phyloP scores from a whole-genome alignment of 1,140 invertebrate species.

The Belonocnema kinseyi region DNA sequence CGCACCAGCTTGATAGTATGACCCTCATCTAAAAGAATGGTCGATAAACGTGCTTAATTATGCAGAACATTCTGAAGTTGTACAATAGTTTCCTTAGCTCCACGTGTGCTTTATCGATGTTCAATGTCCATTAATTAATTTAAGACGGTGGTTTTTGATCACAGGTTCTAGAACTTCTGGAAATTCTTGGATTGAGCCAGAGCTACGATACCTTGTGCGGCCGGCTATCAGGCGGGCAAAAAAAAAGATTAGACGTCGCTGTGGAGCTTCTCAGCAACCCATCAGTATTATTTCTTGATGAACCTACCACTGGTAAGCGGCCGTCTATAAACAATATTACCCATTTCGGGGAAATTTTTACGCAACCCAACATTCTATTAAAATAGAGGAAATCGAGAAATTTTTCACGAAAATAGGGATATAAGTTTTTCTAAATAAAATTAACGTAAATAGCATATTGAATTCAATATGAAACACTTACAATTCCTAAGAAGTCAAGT shows the following conservation, averaged over 20 bases:
- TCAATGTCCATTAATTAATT: constrained; percentile 30
- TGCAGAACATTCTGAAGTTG: neutral
- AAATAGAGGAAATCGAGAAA: too few species aligned
- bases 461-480: too few species aligned
- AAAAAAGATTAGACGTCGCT: constrained; percentile 84
- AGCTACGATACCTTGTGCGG: constrained; percentile 78
- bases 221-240: constrained; percentile 83
- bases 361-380: neutral
- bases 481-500: too few species aligned
- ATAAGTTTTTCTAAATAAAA: too few species aligned
- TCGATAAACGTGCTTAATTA: constrained; percentile 22
- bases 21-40: neutral
- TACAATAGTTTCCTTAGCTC: neutral
- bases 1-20: constrained; percentile 1
- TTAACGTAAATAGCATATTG: too few species aligned
- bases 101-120: neutral
- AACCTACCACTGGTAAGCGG: constrained; percentile 82
- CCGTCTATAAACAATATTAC: neutral
- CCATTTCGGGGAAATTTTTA: neutral
- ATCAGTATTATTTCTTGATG: constrained; percentile 86
- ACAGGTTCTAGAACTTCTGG: constrained; percentile 78
- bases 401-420: too few species aligned
- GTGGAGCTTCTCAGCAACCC: constrained; percentile 83
- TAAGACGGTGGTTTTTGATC: constrained; percentile 31
- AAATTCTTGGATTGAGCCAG: constrained; percentile 78